A percentile compares a stretch with the other conserved stretches of the same genome.
phyloP scores from a whole-genome alignment of 2,797 vertebrate species.

The Pangasius larnaudii region DNA sequence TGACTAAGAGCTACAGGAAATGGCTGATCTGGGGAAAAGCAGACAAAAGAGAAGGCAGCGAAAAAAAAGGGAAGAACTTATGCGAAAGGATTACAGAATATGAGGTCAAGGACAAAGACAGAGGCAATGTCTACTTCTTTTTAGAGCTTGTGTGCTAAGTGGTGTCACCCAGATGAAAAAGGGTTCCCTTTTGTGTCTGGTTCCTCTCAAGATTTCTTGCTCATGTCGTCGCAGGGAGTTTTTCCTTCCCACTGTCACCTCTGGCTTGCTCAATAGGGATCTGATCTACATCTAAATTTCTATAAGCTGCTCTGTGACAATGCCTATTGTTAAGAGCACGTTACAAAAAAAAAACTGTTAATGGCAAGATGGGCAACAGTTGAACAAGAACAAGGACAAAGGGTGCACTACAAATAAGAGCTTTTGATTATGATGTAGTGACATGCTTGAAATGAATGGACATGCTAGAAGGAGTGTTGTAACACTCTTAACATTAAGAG shows the following conservation, averaged over 20 bases:
- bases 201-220: too few species aligned
- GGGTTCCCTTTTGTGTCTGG: neutral
- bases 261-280: neutral
- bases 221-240: neutral
- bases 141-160: neutral
- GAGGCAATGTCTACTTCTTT: neutral
- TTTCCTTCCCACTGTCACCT: neutral
- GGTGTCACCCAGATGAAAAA: neutral
- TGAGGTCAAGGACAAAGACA: neutral
- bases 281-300: neutral
- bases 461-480: neutral
- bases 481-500: neutral
- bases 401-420: neutral
- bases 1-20: conserved; percentile 21
- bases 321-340: neutral
- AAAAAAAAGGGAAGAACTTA: neutral
- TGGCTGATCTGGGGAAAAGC: neutral
- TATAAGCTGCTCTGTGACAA: neutral
- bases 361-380: too few species aligned
- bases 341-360: neutral
- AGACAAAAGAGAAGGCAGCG: neutral
- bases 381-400: neutral
- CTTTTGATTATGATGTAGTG: neutral
- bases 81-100: neutral
- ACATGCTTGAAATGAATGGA: neutral